Base-by-base conservation (phyloP, 2,888 invertebrate genomes). In the Drosophila picticornis region DNA sequence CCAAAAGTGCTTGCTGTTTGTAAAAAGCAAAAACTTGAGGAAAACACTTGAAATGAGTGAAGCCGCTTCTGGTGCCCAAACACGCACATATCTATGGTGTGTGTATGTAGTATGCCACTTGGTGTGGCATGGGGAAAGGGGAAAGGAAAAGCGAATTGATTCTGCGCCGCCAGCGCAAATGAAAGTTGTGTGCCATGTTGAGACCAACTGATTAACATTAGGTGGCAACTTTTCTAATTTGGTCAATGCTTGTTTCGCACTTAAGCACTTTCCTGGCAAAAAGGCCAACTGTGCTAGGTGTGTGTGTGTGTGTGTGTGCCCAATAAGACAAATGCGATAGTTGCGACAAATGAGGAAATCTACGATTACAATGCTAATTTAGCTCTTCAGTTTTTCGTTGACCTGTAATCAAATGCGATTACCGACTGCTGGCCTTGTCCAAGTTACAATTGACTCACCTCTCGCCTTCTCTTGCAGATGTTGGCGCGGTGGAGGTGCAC, bases 401-500 rank as follows among this genome's bases (percentile, higher is more conserved):
- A 67, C 63, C 67, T 64, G 74, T 70, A 76, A 77, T 81, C 67
- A 87, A 83, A 81, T 84, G 80, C 90, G 82, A 87, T 89, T 89
- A 89, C 72, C 59, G 38, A 27, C 36, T 55, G 56, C 65, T 81
- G 81, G 81, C 81, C 75, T 84, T 77, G 77, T 79, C 59, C 65
- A 53, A 63, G 43, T 52, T 58, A 22, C 51, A 56, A 50, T 58
- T 69, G 48, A 53, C 59, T 83, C 55, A 75, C 60, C 67, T 68
- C 67, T 66, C 55, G 46, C 52, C 51, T 43, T 82, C 60, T 72
- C 74, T 74, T 75, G 73, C 89, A 91, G 86, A 90, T 85, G 92
- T 92, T 77, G 85, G 81, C 73, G 77, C 91, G 25, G 82, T 82
- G 53, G 87, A 90, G 76, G 76, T 88, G 51, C 81, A 76, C 38